Evolutionary conservation across 2,113 vertebrate genomes (phyloP), one percentile per base, ranked within the genome.

Genomic region (Acinonyx jubatus): DNA sequence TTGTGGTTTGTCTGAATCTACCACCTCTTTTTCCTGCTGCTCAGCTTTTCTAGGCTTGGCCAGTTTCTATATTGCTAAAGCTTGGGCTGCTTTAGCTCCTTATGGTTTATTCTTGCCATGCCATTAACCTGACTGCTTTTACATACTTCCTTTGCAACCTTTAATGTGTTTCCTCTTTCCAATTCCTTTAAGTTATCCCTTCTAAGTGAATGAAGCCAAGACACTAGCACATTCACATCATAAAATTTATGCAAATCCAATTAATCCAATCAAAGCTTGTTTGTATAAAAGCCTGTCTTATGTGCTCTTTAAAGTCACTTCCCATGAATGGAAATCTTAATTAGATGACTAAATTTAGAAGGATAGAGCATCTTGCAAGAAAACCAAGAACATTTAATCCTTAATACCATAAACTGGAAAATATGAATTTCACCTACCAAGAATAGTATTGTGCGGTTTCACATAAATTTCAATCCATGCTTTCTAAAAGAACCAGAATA

Each of bases 271-370:
- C 94, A 96, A 96, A 91, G 73, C 61, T 61, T 79, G 85, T 92
- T 98, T 96, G 78, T 94, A 68, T 88, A 78, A 98, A 97, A 96
- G 78, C 71, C 79, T 78, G 66, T 91, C 82, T 93, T 88, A 94
- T 38, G 78, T 95, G 66, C 61, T 95, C 88, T 93, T 96, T 95
- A 87, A 98, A 97, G 91, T 87, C 94, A 91, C 89, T 94, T 94
- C 73, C 94, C 88, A 79, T 96, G 94, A 97, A 98, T 93, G 93
- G 87, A 95, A 97, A 91, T 95, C 88, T 95, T 93, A 97, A 94
- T 97, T 94, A 97, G 92, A 91, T 69, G 95, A 82, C 81, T 97
- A 97, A 95, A 98, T 84, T 97, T 94, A 96, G 96, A 93, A 95
- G n/a, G n/a, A 79, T 14, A 71, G 41, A 69, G 31, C 84, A 86